Evolutionary conservation across 2,888 invertebrate species (phyloP).

Genomic region (Aporophyla nigra): DNA sequence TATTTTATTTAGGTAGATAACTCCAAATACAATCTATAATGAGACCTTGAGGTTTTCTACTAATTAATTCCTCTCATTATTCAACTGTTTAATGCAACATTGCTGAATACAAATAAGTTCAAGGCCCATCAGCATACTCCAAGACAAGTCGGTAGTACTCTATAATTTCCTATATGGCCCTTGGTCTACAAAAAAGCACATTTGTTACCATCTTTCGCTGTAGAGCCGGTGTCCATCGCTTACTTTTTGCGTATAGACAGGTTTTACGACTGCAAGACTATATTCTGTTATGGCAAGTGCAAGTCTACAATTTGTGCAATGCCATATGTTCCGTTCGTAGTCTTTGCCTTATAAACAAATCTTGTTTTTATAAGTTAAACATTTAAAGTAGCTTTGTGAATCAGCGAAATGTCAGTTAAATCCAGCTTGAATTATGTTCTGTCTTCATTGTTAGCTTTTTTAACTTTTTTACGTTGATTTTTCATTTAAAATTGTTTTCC

Average conservation of each 20-base stretch:
- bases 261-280: constrained; percentile 54
- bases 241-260: constrained; percentile 60
- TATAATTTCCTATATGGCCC: constrained; percentile 57
- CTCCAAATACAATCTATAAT: not conserved
- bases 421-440: constrained; percentile 17
- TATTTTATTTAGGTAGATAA: not conserved
- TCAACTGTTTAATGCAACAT: not conserved
- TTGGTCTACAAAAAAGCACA: constrained; percentile 47
- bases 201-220: constrained; percentile 47
- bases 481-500: constrained; percentile 36
- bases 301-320: constrained; percentile 52
- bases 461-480: constrained; percentile 18
- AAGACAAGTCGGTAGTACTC: constrained; percentile 42
- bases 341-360: constrained; percentile 60
- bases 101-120: constrained; percentile 34
- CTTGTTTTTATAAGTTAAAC: constrained; percentile 56
- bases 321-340: constrained; percentile 42
- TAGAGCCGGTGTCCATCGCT: constrained; percentile 33
- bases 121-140: constrained; percentile 27
- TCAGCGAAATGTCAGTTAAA: constrained; percentile 11
- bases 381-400: constrained; percentile 36
- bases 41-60: not conserved
- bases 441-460: constrained; percentile 6
- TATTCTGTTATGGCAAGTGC: constrained; percentile 57
- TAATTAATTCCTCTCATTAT: constrained; percentile 10